Base-by-base conservation (phyloP, 2,888 invertebrate species). In the Orthonevra nobilis region DNA sequence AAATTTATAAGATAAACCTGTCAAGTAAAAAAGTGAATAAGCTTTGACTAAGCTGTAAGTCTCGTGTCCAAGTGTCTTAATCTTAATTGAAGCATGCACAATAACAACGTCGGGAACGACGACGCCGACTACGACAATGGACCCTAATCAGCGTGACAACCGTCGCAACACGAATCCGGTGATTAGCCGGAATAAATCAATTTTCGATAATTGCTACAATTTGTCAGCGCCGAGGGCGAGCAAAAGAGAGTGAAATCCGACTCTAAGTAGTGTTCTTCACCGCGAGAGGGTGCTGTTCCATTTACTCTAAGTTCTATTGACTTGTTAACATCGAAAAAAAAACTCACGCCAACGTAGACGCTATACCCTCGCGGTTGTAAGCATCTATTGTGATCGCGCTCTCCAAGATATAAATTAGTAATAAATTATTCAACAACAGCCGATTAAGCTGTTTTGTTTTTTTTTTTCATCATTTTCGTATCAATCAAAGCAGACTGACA, bases 401-500 rank as follows among this genome's bases (percentile, higher is more conserved):
- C 54, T 46, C 48, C 2, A 26, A 40, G 66, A 56, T 73, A 81
- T 81, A 81, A 81, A 81, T 81, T 81, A 81, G 74, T 74, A 74
- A 74, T 81, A 81, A 81, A 81, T 81, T 74, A 81, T 74, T 58
- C 68, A 81, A 28, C 61, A 72, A 60, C 72, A 38, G 20, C 12
- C 81, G 75, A 83, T 83, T 82, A 79, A 83, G 83, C 77, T 83
- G 82, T 83, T 84, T 15, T 23, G n/a, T 19, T 36, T 12, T 54
- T 9, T 34, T 34, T 28, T 72, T 38, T 63, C 72, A 56, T 66
- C 66, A 44, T 66, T 79, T 79, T 79, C 85, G 85, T 86, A 81
- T 86, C 87, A 86, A 84, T 85, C 83, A 85, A 81, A 84, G 83
- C 82, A 84, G 85, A 86, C 84, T 85, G 85, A 84, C 85, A 84